These are phyloP conservation scores for Dicentrarchus labrax DNA, from an alignment of 2,113 vertebrate genomes.

Conservation along the genomic window DNA sequence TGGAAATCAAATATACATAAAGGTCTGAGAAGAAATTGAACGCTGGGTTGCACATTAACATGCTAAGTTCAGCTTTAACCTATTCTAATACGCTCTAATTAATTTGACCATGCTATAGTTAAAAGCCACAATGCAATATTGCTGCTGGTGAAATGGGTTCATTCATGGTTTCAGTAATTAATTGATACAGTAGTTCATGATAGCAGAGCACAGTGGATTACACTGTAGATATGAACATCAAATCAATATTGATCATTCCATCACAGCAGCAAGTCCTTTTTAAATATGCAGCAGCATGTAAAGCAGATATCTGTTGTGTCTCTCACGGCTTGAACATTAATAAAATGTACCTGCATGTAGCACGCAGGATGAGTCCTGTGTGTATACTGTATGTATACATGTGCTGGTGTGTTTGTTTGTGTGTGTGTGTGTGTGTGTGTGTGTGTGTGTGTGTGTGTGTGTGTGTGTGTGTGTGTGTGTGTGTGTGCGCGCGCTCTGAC, in stretches of 20 bases:
- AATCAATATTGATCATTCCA: constrained; percentile 71
- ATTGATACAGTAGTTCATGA: constrained; percentile 48
- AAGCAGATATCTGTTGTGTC: constrained; percentile 31
- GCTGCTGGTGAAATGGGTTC: constrained; percentile 28
- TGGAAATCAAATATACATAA: not conserved
- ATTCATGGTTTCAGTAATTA: constrained; percentile 44
- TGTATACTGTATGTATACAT: constrained; percentile 12
- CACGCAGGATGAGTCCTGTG: constrained; percentile 16
- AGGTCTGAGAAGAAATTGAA: constrained; percentile 11
- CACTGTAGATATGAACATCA: constrained; percentile 51
- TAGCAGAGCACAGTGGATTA: constrained; percentile 56
- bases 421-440: constrained; percentile 24
- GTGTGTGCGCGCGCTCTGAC: not conserved
- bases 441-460: not conserved
- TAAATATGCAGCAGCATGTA: constrained; percentile 49
- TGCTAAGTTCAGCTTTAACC: not conserved
- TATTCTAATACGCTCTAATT: constrained; percentile 2
- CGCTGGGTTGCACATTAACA: not conserved
- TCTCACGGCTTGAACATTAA: constrained; percentile 18
- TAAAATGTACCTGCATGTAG: constrained; percentile 14
- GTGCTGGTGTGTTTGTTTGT: not conserved
- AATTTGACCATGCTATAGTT: not conserved
- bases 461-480: constrained; percentile 10
- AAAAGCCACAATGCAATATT: constrained; percentile 25
- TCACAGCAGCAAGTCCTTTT: constrained; percentile 41